Conservation (phyloP, 2,797 vertebrate genomes). For the Pipistrellus pygmaeus region DNA sequence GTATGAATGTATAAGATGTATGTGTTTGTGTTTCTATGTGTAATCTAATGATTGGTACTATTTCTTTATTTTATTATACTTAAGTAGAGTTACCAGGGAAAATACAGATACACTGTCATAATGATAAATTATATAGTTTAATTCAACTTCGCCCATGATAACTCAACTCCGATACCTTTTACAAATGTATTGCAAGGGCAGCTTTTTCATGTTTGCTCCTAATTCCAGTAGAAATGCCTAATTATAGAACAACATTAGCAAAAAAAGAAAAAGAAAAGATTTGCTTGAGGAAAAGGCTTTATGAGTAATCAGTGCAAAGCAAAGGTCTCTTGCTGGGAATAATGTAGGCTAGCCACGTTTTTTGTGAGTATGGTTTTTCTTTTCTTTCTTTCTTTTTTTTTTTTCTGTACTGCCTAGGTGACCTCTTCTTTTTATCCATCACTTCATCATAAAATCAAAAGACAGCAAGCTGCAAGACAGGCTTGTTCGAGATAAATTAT, state of each 20-base stretch:
- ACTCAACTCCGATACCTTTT: constrained; percentile 36
- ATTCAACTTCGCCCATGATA: constrained; percentile 43
- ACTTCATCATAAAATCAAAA: constrained; percentile 71
- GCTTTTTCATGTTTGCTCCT: constrained; percentile 12
- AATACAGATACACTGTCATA: constrained; percentile 39
- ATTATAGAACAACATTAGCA: constrained; percentile 54
- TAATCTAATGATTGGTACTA: background rate
- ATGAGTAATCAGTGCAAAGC: background rate
- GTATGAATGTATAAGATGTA: background rate
- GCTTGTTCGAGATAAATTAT: constrained; percentile 44
- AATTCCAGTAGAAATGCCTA: constrained; percentile 32
- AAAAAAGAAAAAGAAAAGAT: background rate
- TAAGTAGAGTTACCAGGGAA: constrained; percentile 34
- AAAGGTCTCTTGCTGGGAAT: constrained; percentile 15
- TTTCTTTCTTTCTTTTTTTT: background rate
- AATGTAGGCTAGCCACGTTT: background rate
- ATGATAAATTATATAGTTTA: constrained; percentile 59
- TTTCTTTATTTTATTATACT: constrained; percentile 57
- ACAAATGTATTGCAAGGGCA: background rate
- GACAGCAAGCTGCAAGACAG: constrained; percentile 32
- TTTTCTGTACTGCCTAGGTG: background rate
- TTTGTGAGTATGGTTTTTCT: background rate
- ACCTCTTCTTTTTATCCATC: constrained; percentile 50
- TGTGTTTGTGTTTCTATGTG: background rate
- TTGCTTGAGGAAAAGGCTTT: background rate